phyloP scores from a whole-genome alignment of 2,113 vertebrate species.

The Carassius auratus region DNA sequence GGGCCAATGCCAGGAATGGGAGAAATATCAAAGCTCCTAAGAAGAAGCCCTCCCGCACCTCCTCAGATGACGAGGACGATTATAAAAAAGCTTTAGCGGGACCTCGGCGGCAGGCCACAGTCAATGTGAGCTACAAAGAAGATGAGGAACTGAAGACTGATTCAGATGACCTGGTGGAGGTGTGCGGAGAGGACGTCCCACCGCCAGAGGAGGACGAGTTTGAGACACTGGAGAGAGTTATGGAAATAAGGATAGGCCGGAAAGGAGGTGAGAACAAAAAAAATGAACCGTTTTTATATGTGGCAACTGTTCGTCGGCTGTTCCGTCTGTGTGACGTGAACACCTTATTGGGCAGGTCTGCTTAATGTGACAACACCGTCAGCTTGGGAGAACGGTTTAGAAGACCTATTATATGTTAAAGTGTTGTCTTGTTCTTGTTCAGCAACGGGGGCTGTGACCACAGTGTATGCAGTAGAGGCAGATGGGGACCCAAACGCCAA shows the following conservation, averaged over 20 bases:
- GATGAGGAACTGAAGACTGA: conserved; percentile 96
- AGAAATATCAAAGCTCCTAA: conserved; percentile 84
- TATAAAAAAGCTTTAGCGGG: conserved; percentile 86
- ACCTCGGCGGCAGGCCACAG: conserved; percentile 93
- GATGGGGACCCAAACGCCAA: conserved; percentile 92
- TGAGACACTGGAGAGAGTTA: conserved; percentile 96
- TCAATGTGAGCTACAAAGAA: conserved; percentile 98
- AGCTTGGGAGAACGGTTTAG: background rate
- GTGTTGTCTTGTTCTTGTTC: conserved; percentile 7
- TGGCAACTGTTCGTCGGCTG: background rate
- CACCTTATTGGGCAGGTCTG: background rate
- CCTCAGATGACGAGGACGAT: conserved; percentile 83
- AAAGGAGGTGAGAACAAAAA: conserved; percentile 85
- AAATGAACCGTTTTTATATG: background rate
- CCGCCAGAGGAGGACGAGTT: conserved; percentile 96
- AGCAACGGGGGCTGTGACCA: conserved; percentile 94
- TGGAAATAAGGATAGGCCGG: conserved; percentile 89
- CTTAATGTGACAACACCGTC: background rate
- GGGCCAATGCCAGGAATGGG: conserved; percentile 87
- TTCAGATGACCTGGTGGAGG: conserved; percentile 94
- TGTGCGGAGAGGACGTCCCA: conserved; percentile 93
- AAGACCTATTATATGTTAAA: background rate
- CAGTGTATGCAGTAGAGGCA: conserved; percentile 95
- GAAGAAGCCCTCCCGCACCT: conserved; percentile 86
- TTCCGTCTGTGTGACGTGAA: background rate